Base-by-base conservation (phyloP, 2,888 invertebrate species). In the Yponomeuta evonymella region DNA sequence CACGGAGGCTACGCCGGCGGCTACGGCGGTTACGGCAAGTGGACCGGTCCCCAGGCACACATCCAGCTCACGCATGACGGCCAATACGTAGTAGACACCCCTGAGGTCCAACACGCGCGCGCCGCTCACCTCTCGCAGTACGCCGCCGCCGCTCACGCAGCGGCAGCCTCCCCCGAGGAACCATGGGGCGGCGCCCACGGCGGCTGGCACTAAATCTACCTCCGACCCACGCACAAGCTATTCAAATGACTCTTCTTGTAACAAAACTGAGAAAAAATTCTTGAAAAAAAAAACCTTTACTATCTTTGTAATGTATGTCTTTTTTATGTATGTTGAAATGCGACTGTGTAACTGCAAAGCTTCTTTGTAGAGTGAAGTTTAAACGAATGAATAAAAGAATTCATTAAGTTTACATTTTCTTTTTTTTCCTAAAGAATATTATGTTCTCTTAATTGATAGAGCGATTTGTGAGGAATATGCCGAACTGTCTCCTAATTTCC, bases 11-110 rank as follows among this genome's bases (percentile, higher is more conserved):
- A 77, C 66, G 79, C 76, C 6, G 80, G 80, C 48, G 87, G 88
- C 79, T 90, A 87, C 67, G 85, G 85, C 69, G 90, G 90, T 71
- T 90, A 90, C 84, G 89, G 88, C 78, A 91, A 91, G 79, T 91
- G 91, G 91, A 83, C 76, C 77, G 91, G 91, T 67, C 91, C 91
- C 15, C 85, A 85, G 82, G 92, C 92, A 72, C 85, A 92, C 83
- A 91, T 92, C 82, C 91, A 92, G 75, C 87, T 92, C 75, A 90
- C 90, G 76, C 92, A 91, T 81, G 92, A 92, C 80, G 92, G 91
- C 33, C 91, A 91, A 76, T 91, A 87, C 88, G 90, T 92, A 36
- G 89, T 90, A 0, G 92, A 92, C 83, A 91, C 92, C 72, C 92
- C 91, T 72, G 91, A 91, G 79, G 92, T 92, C 0, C 90, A 91